phyloP scores from a whole-genome alignment of 1,140 invertebrate species.

The Magallana ariakensis region DNA sequence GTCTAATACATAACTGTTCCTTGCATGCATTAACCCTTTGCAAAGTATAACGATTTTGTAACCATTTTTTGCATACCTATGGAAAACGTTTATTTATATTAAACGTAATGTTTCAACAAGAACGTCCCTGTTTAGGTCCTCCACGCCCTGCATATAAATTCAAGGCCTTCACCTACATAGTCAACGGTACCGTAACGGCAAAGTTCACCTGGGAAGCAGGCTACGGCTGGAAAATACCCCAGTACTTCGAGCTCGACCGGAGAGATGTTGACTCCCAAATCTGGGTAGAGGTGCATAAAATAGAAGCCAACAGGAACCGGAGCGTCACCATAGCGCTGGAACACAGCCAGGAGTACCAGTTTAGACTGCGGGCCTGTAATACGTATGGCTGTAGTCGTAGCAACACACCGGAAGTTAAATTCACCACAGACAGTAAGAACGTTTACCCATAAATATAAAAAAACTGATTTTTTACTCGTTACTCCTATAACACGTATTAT shows the following conservation, averaged over 20 bases:
- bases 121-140: neutral
- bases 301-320: neutral
- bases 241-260: conserved; percentile 1
- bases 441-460: no score
- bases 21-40: no score
- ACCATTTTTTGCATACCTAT: no score
- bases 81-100: no score
- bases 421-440: conserved; percentile 8
- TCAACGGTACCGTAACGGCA: neutral
- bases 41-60: no score
- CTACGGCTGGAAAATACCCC: conserved; percentile 14
- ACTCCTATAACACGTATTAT: no score
- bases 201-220: neutral
- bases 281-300: neutral
- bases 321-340: neutral
- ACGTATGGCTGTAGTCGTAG: neutral
- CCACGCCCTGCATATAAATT: conserved; percentile 15
- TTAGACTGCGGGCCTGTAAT: conserved; percentile 18
- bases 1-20: no score
- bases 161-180: neutral
- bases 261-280: neutral
- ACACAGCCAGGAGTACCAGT: conserved; percentile 20
- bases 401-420: conserved; percentile 23
- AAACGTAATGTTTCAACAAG: no score
- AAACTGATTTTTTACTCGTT: no score